Percentiles rank a stretch among this genome's conserved stretches.
Conservation (phyloP, 2,113 vertebrate species). For the Mus pahari region DNA sequence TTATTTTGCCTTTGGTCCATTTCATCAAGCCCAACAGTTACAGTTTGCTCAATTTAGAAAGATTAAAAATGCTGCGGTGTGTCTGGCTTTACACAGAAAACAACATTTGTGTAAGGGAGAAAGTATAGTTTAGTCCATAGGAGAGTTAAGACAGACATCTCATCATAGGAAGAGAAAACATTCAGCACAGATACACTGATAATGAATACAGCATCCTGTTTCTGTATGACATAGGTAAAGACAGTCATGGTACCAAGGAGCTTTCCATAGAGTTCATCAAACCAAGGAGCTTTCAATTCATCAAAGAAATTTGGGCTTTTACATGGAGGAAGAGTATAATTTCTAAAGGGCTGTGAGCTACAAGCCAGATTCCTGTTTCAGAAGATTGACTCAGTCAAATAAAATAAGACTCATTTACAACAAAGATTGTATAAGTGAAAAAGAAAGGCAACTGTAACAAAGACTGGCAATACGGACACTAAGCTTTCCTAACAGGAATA, state of each 20-base stretch:
- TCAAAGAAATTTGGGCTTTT: not conserved
- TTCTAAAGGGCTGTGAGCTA: not conserved
- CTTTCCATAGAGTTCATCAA: not conserved
- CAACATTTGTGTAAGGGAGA: not conserved
- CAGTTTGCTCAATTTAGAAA: not conserved
- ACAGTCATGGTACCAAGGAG: not conserved
- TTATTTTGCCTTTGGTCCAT: not conserved
- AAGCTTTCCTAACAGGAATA: not conserved
- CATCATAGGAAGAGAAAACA: not conserved
- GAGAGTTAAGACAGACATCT: not conserved
- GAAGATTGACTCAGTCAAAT: constrained; percentile 6
- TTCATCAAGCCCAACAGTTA: not conserved
- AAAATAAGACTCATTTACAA: not conserved
- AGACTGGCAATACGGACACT: not conserved
- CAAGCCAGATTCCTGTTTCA: constrained; percentile 3
- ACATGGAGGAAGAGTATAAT: not conserved
- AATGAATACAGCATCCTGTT: not conserved
- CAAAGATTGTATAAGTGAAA: not conserved
- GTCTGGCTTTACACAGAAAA: not conserved
- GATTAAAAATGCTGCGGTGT: not conserved
- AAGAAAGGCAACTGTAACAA: not conserved
- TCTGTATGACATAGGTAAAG: not conserved
- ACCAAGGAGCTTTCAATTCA: not conserved
- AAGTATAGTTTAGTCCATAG: not conserved
- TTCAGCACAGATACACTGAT: fast-evolving